Evolutionary conservation across 2,113 vertebrate genomes (phyloP).

Genomic region (Nestor notabilis): DNA sequence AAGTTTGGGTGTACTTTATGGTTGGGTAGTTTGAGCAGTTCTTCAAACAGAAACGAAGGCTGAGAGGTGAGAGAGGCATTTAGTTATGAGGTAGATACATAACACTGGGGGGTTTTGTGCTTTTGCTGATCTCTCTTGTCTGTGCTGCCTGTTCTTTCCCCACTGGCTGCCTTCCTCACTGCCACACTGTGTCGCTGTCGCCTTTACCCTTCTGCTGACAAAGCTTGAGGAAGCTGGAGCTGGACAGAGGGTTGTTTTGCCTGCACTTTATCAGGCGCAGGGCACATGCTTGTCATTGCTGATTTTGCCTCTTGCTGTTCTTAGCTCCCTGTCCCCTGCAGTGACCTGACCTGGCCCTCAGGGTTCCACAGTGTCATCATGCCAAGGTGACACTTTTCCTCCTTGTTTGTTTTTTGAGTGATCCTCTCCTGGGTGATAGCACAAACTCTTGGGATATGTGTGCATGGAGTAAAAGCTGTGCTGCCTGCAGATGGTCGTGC

Average conservation of each 20-base stretch:
- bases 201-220: background rate
- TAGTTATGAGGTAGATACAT: accelerated
- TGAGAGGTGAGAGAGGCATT: background rate
- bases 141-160: background rate
- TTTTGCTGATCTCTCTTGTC: background rate
- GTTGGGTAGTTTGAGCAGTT: accelerated
- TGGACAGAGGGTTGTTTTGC: background rate
- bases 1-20: background rate
- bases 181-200: background rate
- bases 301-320: background rate
- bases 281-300: background rate
- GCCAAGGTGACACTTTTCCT: background rate
- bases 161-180: background rate
- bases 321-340: background rate
- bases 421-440: background rate
- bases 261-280: background rate
- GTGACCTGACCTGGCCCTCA: background rate
- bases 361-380: background rate
- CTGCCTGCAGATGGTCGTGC: background rate
- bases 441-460: background rate
- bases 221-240: background rate
- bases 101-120: background rate
- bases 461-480: background rate
- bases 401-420: background rate
- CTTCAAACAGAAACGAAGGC: background rate